These are phyloP conservation scores for Tragelaphus imberbis DNA, from an alignment of 2,113 vertebrate species.

Conservation along the genomic window DNA sequence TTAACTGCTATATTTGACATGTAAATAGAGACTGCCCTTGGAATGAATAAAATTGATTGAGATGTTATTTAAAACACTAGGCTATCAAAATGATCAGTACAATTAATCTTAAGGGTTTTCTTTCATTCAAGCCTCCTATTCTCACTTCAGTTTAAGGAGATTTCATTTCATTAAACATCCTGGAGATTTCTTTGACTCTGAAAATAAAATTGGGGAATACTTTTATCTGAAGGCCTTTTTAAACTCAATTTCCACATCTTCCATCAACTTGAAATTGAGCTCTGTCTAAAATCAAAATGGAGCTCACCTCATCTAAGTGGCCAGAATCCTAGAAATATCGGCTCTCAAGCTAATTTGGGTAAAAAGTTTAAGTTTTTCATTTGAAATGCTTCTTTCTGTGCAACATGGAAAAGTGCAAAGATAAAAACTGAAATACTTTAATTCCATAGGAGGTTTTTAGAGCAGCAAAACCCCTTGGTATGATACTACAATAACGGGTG, in stretches of 20 bases:
- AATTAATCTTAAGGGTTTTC: neutral
- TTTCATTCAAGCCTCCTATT: neutral
- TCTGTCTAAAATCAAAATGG: neutral
- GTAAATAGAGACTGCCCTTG: neutral
- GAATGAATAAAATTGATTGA: neutral
- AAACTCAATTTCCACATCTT: neutral
- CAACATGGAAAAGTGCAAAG: neutral
- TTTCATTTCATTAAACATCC: neutral
- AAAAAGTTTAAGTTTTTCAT: neutral
- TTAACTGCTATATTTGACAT: neutral
- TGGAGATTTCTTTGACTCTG: neutral
- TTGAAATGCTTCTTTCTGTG: neutral
- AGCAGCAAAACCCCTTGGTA: neutral
- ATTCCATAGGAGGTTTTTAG: neutral
- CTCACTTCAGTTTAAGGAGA: neutral
- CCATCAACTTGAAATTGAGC: neutral
- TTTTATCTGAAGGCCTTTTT: neutral
- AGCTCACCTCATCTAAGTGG: neutral
- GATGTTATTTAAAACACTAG: neutral
- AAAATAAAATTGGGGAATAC: neutral
- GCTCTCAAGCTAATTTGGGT: neutral
- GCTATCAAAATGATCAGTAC: neutral
- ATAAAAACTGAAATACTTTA: neutral
- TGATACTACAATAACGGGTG: accelerated
- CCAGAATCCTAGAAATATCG: neutral